Base-by-base conservation (phyloP, 2,797 vertebrate species). In the Protosalanx chinensis region DNA sequence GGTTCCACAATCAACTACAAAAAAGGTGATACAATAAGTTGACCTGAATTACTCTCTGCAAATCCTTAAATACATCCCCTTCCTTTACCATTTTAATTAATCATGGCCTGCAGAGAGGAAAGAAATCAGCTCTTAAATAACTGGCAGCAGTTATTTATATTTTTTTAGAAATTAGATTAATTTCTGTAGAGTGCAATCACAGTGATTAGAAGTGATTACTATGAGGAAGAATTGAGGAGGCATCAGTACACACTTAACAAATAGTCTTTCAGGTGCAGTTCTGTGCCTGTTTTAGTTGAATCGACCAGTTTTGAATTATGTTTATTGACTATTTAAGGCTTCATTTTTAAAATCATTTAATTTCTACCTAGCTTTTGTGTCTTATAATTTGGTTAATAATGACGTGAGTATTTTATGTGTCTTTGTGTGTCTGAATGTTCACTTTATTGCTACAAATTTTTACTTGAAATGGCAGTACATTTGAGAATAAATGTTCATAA, bases 141-240 rank as follows among this genome's bases (percentile, higher is more conserved):
- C 87, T 91, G 89, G 88, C 89, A 90, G 86, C 85, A 79, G 85
- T 84, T 16, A 4, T 91, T 87, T 87, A 86, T 90, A 88, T 88
- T 91, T 87, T 87, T 86, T 90, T 88, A 88, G 86, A 91, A 90
- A 91, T 89, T 83, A 76, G 83, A 92, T 93, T 86, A 85, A 88
- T 90, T 89, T 88, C 81, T 89, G 75, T 82, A 82, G 81, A 86
- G 86, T 88, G 88, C 84, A 91, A 91, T 91, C 90, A 89, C 82
- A 79, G 80, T 90, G 90, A 92, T 91, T 91, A 90, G 76, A 88
- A 88, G 81, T 90, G 86, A 91, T 92, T 91, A 90, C 76, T 82
- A 85, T 75, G 67, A 77, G 81, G 80, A 86, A 84, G 73, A 72
- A 64, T 79, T 78, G 70, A 84, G 81, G 79, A 87, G 76, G 77